These are phyloP conservation scores for Chlamydotis undulata DNA, from an alignment of 2,113 vertebrate genomes.

Conservation along the genomic window DNA sequence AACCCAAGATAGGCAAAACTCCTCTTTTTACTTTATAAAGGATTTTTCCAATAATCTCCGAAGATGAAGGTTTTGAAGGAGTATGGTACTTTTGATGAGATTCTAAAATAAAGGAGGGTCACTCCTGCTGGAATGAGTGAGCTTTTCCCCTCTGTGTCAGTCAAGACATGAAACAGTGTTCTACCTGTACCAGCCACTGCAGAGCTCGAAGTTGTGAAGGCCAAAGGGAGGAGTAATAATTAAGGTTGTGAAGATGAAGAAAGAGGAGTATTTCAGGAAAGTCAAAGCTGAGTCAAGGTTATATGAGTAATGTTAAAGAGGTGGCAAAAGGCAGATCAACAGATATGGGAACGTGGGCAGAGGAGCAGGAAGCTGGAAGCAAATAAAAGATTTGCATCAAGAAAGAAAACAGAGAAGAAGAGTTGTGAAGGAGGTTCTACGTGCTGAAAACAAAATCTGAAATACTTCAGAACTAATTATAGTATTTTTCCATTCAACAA, in stretches of 20 bases:
- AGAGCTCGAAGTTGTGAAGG: not conserved
- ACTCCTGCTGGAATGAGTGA: not conserved
- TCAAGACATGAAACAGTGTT: not conserved
- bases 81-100: not conserved
- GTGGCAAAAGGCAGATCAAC: slow-evolving; percentile 50
- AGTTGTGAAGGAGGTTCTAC: not conserved
- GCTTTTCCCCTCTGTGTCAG: not conserved
- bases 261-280: slow-evolving; percentile 21
- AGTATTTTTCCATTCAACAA: slow-evolving; percentile 54
- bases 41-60: not conserved
- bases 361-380: slow-evolving; percentile 55
- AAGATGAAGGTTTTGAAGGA: not conserved
- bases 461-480: slow-evolving; percentile 46
- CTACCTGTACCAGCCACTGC: not conserved
- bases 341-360: not conserved
- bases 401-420: not conserved
- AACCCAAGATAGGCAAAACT: not conserved
- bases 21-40: not conserved
- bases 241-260: not conserved
- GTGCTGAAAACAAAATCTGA: slow-evolving; percentile 27
- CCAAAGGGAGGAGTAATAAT: slow-evolving; percentile 20
- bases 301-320: slow-evolving; percentile 46
- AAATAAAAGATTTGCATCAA: slow-evolving; percentile 48
- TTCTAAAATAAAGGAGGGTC: not conserved
- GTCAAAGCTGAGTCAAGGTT: slow-evolving; percentile 63